A percentile compares a stretch with the other conserved stretches of the same genome.
phyloP scores from a whole-genome alignment of 2,888 invertebrate genomes.

The Polia nebulosa region DNA sequence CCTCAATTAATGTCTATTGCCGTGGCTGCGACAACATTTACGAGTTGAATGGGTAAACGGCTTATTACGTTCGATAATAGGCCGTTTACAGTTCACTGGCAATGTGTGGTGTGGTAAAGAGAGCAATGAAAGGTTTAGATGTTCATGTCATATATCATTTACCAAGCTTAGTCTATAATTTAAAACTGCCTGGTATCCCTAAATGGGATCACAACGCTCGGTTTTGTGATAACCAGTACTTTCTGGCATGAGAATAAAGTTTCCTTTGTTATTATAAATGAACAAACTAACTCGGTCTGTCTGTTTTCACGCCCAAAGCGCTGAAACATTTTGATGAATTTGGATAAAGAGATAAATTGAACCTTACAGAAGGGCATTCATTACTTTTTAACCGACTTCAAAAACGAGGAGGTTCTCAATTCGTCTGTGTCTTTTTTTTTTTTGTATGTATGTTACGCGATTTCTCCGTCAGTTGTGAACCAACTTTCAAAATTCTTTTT shows the following conservation, averaged over 20 bases:
- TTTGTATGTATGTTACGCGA: too few species aligned
- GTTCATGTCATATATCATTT: not conserved
- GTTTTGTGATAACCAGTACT: not conserved
- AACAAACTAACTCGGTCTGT: not conserved
- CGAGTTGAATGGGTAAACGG: conserved; percentile 23
- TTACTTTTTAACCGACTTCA: not conserved
- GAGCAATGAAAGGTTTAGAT: conserved; percentile 1
- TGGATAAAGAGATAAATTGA: too few species aligned
- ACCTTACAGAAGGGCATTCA: too few species aligned
- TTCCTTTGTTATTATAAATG: not conserved
- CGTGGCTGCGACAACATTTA: conserved; percentile 17
- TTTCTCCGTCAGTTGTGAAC: too few species aligned
- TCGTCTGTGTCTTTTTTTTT: too few species aligned
- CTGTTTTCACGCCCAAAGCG: too few species aligned
- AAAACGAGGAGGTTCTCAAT: too few species aligned
- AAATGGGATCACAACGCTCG: not conserved
- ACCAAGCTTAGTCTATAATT: not conserved
- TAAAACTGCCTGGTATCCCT: not conserved
- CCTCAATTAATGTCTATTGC: conserved; percentile 32
- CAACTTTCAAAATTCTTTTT: too few species aligned
- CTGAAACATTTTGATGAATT: too few species aligned
- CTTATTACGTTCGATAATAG: conserved; percentile 27
- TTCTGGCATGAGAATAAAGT: not conserved
- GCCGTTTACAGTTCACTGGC: not conserved
- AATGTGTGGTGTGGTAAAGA: not conserved